phyloP scores from a whole-genome alignment of 2,113 vertebrate genomes.

The Phrynosoma platyrhinos region DNA sequence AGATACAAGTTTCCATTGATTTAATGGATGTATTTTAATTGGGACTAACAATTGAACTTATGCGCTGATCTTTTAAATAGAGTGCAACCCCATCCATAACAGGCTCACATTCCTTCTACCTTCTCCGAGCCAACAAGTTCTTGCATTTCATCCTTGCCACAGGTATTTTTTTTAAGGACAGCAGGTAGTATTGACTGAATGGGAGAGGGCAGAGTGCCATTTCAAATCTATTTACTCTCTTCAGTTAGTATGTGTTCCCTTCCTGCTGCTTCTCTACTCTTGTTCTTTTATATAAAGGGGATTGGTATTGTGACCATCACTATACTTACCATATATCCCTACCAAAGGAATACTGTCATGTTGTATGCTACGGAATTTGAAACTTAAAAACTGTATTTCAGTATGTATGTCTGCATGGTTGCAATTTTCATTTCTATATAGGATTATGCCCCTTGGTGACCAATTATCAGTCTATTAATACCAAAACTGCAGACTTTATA shows the following conservation, averaged over 20 bases:
- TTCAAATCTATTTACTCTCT: not conserved
- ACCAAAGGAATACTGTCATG: not conserved
- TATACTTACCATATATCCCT: not conserved
- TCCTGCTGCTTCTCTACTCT: not conserved
- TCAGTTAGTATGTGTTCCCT: not conserved
- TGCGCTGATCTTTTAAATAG: too few relatives aligned
- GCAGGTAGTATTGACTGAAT: not conserved
- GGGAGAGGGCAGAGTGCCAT: not conserved
- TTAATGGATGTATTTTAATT: too few relatives aligned
- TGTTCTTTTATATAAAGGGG: not conserved
- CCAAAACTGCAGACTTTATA: not conserved
- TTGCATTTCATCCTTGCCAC: not conserved
- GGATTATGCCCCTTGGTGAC: slow-evolving; percentile 3
- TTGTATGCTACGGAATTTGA: too few relatives aligned
- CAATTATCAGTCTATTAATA: slow-evolving; percentile 22
- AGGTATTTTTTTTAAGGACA: not conserved
- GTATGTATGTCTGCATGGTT: not conserved
- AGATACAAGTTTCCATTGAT: too few relatives aligned
- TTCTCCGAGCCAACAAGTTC: not conserved
- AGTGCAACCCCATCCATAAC: not conserved
- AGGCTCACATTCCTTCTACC: not conserved
- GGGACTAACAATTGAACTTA: too few relatives aligned
- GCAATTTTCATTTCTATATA: slow-evolving; percentile 16
- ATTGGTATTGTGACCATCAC: not conserved
- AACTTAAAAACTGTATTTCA: not conserved